Conservation (phyloP, 2,888 invertebrate genomes). For the Itoplectis maculator region DNA sequence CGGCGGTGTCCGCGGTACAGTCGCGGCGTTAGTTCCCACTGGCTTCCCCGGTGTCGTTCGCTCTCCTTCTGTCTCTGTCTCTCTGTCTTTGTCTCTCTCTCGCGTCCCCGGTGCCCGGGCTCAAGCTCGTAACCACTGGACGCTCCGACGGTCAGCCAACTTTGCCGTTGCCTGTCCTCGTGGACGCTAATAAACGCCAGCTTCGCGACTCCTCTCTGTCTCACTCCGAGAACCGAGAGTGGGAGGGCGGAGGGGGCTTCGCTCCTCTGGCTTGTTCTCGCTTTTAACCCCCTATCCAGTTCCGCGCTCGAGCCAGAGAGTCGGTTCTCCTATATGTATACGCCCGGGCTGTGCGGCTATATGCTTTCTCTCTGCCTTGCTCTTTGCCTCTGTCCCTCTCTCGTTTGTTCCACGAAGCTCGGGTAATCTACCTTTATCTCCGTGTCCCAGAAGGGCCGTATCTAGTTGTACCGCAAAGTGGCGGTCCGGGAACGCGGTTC, state of each 20-base stretch:
- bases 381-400: conserved; percentile 9
- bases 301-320: background rate
- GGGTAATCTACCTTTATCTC: conserved; percentile 34
- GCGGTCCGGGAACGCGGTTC: background rate
- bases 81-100: no score
- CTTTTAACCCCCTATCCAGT: conserved; percentile 15
- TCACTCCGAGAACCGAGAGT: conserved; percentile 30
- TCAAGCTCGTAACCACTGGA: conserved; percentile 69
- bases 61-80: no score
- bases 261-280: conserved; percentile 30
- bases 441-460: conserved; percentile 35
- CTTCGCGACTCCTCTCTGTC: conserved; percentile 68
- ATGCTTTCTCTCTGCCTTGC: conserved; percentile 5
- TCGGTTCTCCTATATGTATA: conserved; percentile 6
- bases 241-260: no score
- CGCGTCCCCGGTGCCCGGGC: conserved; percentile 56
- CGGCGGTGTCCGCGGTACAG: conserved; percentile 44
- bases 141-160: conserved; percentile 75
- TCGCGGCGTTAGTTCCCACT: conserved; percentile 44
- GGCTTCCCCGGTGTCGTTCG: conserved; percentile 59
- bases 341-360: no score
- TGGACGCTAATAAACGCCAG: conserved; percentile 77
- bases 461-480: conserved; percentile 15
- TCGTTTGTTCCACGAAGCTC: conserved; percentile 35
- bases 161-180: conserved; percentile 67